Percentiles rank a stretch among this genome's conserved stretches.
phyloP scores from a whole-genome alignment of 2,888 invertebrate genomes.

The Drosophila helvetica region DNA sequence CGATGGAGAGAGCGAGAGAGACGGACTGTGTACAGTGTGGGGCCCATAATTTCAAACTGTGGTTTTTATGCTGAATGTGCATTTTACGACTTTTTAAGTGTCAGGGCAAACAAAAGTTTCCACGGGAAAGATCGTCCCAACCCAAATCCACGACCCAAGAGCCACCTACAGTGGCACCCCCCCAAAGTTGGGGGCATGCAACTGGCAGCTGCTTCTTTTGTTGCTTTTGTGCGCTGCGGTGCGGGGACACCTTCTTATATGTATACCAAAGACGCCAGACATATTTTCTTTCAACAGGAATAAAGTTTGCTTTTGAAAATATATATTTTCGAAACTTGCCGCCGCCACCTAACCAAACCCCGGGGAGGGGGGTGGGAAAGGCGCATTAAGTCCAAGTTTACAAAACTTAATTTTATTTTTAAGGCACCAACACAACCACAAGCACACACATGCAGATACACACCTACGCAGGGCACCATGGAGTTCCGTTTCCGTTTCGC shows the following conservation, averaged over 20 bases:
- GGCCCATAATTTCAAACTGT: conserved; percentile 66
- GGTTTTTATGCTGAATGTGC: conserved; percentile 72
- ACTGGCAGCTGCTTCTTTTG: conserved; percentile 39
- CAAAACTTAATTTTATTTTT: conserved; percentile 66
- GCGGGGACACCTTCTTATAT: conserved; percentile 36
- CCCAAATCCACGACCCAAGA: conserved; percentile 6
- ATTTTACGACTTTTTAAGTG: conserved; percentile 78
- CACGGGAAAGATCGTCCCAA: conserved; percentile 39
- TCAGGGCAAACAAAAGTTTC: conserved; percentile 70
- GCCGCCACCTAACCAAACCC: conserved; percentile 1
- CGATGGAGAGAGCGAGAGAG: conserved; percentile 1
- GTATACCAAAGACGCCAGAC: conserved; percentile 46
- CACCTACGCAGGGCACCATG: conserved; percentile 16
- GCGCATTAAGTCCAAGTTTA: conserved; percentile 46
- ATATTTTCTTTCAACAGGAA: conserved; percentile 61
- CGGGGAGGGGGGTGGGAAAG: conserved; percentile 8
- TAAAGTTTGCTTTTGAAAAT: conserved; percentile 60
- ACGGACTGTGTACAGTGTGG: conserved; percentile 41
- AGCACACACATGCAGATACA: background rate
- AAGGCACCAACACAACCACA: conserved; percentile 42
- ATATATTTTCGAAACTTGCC: conserved; percentile 43
- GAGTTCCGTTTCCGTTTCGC: conserved; percentile 59
- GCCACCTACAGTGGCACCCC: conserved; percentile 1
- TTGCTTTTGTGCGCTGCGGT: conserved; percentile 15
- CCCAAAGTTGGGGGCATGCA: conserved; percentile 25